A percentile compares a stretch with the other conserved stretches of the same genome.
These are phyloP conservation scores for Eupeodes latifasciatus DNA, from an alignment of 2,888 invertebrate genomes.

Conservation along the genomic window DNA sequence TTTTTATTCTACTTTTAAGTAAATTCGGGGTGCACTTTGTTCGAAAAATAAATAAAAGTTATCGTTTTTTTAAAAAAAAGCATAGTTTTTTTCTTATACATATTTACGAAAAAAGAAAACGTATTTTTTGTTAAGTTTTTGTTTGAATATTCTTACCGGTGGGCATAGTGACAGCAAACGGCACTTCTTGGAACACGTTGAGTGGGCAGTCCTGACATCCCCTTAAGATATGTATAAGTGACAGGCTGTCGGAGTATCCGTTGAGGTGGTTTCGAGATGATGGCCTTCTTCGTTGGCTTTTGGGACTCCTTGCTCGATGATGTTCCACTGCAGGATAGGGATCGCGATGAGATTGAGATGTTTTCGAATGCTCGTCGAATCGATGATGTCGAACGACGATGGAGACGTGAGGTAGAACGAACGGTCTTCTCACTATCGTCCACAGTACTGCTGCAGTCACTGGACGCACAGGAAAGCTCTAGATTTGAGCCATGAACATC, in stretches of 20 bases:
- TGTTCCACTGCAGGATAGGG: conserved; percentile 87
- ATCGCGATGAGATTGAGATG: conserved; percentile 87
- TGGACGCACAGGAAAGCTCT: conserved; percentile 83
- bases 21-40: conserved; percentile 74
- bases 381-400: conserved; percentile 87
- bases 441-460: conserved; percentile 87
- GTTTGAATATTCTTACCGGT: conserved; percentile 79
- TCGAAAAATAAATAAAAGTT: conserved; percentile 19
- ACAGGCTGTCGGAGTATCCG: conserved; percentile 91
- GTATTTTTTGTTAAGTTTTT: conserved; percentile 8
- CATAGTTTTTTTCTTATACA: not conserved
- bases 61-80: conserved; percentile 16
- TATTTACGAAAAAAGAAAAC: conserved; percentile 32
- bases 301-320: conserved; percentile 79
- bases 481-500: conserved; percentile 77
- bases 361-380: conserved; percentile 90
- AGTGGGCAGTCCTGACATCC: conserved; percentile 92
- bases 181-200: conserved; percentile 89
- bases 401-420: conserved; percentile 82
- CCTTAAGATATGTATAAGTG: conserved; percentile 91
- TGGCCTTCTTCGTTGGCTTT: conserved; percentile 76
- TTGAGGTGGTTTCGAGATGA: conserved; percentile 86
- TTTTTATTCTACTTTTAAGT: conserved; percentile 59
- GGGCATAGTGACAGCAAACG: conserved; percentile 82
- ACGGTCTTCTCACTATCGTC: conserved; percentile 85